A percentile compares a stretch with the other conserved stretches of the same genome.
Conservation (phyloP, 2,797 vertebrate genomes). For the Valencia hispanica region DNA sequence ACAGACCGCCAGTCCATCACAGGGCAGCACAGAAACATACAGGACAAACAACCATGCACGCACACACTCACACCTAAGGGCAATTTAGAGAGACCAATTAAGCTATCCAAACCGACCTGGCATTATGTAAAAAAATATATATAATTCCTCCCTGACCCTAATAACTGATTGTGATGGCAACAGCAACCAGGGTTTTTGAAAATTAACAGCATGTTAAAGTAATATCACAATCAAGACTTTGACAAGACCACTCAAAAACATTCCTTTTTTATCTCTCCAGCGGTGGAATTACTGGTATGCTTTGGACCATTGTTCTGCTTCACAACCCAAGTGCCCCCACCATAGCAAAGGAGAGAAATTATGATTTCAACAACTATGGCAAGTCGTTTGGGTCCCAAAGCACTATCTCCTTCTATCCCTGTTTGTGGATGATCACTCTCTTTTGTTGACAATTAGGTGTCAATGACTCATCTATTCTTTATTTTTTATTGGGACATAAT, state of each 20-base stretch:
- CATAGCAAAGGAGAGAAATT: background rate
- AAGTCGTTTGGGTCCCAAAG: background rate
- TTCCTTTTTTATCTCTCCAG: background rate
- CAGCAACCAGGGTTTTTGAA: background rate
- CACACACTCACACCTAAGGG: too few species aligned
- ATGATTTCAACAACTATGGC: background rate
- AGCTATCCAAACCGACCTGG: background rate
- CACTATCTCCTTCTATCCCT: too few species aligned
- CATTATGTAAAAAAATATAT: background rate
- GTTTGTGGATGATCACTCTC: background rate
- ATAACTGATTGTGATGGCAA: background rate
- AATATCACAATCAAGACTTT: background rate
- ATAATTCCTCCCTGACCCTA: background rate
- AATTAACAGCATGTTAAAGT: background rate
- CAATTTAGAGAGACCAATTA: too few species aligned
- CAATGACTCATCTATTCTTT: background rate
- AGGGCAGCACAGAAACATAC: too few species aligned
- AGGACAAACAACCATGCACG: too few species aligned
- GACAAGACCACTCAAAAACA: background rate
- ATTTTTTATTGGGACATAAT: background rate
- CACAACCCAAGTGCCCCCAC: background rate
- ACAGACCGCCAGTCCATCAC: too few species aligned
- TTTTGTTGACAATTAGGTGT: background rate
- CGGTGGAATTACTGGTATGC: background rate
- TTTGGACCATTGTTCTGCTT: background rate